Evolutionary conservation across 2,113 vertebrate genomes (phyloP).

Genomic region (Thamnaconus septentrionalis): DNA sequence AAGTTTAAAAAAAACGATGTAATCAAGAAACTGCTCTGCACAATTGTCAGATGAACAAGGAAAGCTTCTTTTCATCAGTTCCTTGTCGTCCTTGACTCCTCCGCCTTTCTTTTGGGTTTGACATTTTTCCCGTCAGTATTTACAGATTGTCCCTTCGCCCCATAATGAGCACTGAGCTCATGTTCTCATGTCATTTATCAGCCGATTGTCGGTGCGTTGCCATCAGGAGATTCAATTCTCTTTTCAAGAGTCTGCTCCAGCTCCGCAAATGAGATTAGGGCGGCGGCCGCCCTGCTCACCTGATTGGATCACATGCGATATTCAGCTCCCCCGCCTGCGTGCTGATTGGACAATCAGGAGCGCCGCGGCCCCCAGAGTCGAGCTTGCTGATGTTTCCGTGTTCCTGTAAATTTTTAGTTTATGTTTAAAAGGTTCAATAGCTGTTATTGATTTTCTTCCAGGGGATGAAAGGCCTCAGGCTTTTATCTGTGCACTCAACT

Average conservation of each 20-base stretch:
- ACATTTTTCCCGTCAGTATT: neutral
- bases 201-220: constrained; percentile 26
- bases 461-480: constrained; percentile 63
- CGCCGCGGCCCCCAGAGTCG: constrained; percentile 20
- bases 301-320: constrained; percentile 30
- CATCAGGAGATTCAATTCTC: constrained; percentile 57
- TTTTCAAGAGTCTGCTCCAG: constrained; percentile 53
- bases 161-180: neutral
- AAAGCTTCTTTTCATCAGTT: too few species aligned
- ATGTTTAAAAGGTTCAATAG: constrained; percentile 62
- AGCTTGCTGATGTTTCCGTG: constrained; percentile 41
- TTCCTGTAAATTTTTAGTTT: constrained; percentile 61
- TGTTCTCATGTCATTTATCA: constrained; percentile 13
- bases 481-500: constrained; percentile 47
- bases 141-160: constrained; percentile 1
- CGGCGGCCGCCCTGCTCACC: constrained; percentile 8
- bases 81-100: too few species aligned
- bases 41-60: too few species aligned
- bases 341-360: constrained; percentile 37
- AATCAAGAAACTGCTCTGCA: too few species aligned
- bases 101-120: too few species aligned
- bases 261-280: constrained; percentile 56
- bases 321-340: neutral
- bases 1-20: too few species aligned
- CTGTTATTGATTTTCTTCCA: constrained; percentile 61